Base-by-base conservation (phyloP, 2,797 vertebrate genomes). In the Myotis myotis region DNA sequence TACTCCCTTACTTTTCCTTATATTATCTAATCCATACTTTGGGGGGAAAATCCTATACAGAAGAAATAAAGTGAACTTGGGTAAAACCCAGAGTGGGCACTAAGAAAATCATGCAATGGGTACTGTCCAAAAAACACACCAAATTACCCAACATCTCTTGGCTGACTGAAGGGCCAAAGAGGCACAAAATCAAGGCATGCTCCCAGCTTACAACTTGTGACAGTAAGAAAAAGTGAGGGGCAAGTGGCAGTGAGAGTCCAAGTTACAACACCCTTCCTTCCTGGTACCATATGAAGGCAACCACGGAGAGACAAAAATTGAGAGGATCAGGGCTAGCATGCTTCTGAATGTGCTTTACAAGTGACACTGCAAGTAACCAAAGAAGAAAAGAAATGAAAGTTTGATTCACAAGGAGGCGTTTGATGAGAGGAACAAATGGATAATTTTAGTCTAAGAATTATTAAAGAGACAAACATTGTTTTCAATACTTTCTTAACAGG, bases 401-500 rank as follows among this genome's bases (percentile, higher is more conserved):
- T 0, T 53, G 78, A 70, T 30, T 94, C 82, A 44, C 44, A 76
- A 89, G 80, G 16, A 81, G 74, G 86, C 2, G 0, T 72, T 30
- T 68, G 89, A 91, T 23, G 64, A 85, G 3, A 89, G 87, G 57
- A 87, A 80, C 25, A 84, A 80, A 95, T 1, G 1, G 71, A 76
- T 55, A 74, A 87, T 80, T 75, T 96, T 47, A 75, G 57, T 44
- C 51, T 93, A 30, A 57, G 19, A 92, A 90, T 71, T 78, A 91
- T 13, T 33, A 44, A 87, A 60, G 85, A 96, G 71, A 92, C 28
- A 88, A 74, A 72, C 83, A 53, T 0, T 68, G 33, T 55, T 96
- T 86, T 60, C 33, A 95, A 41, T 51, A 33, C 57, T 80, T 90
- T 89, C 60, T 91, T 60, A 74, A 82, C 17, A 88, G 78, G 53